These are phyloP conservation scores for Spongia lamella DNA, from an alignment of 37 sponge, comb jelly and placozoan genomes.

Conservation along the genomic window DNA sequence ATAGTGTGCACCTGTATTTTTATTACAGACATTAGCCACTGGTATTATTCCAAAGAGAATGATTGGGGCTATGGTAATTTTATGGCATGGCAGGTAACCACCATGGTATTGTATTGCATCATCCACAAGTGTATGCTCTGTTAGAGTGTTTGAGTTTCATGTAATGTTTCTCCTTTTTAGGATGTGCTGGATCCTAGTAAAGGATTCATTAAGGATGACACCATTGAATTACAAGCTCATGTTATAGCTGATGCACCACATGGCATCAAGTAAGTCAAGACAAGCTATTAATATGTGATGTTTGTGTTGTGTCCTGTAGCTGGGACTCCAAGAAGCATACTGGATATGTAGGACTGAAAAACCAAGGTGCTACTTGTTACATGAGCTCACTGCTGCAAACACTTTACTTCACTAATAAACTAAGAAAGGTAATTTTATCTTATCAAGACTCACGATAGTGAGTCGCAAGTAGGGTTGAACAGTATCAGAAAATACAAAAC, in stretches of 20 bases:
- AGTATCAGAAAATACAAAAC: no score
- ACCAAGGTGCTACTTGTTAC: slow-evolving; percentile 99
- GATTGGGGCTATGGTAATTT: slow-evolving; percentile 97
- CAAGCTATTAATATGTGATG: not conserved
- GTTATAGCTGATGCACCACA: slow-evolving; percentile 96
- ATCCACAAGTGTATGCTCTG: no score
- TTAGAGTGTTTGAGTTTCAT: no score
- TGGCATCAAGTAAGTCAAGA: slow-evolving; percentile 80
- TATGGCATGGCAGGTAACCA: slow-evolving; percentile 72
- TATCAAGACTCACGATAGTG: no score
- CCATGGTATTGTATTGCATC: no score
- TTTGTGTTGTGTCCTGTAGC: slow-evolving; percentile 35
- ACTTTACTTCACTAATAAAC: slow-evolving; percentile 89
- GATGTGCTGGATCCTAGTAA: slow-evolving; percentile 73
- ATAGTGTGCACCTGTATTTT: not conserved
- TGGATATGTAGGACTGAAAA: slow-evolving; percentile 96
- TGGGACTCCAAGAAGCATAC: slow-evolving; percentile 98
- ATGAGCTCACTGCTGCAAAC: slow-evolving; percentile 99
- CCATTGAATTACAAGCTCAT: slow-evolving; percentile 65
- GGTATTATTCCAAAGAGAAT: slow-evolving; percentile 90
- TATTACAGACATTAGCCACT: slow-evolving; percentile 79
- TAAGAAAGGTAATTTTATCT: slow-evolving; percentile 69
- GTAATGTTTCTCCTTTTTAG: no score
- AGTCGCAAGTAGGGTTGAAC: no score
- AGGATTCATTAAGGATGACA: slow-evolving; percentile 80